Base-by-base conservation (phyloP, 2,797 vertebrate genomes). In the Sphenodon punctatus region DNA sequence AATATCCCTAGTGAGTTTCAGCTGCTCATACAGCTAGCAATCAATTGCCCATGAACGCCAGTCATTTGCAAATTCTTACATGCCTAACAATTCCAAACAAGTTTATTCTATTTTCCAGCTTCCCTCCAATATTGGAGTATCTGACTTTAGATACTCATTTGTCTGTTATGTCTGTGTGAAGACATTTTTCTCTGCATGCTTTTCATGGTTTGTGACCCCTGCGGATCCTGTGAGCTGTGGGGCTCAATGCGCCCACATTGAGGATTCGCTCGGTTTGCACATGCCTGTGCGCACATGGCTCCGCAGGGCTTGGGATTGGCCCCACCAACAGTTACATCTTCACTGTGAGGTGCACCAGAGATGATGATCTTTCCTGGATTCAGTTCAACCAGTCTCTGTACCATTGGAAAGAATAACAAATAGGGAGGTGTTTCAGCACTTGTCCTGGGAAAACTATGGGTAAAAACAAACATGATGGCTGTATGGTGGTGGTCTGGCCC, bases 311-410 rank as follows among this genome's bases (percentile, higher is more conserved):
- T n/a, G n/a, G n/a, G n/a, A n/a, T n/a, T n/a, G n/a, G n/a, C n/a
- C n/a, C n/a, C n/a, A n/a, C n/a, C n/a, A n/a, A 64, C 49, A 38
- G 8, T 22, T 23, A 22, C 11, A 66, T n/a, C 41, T 25, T 16
- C 7, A 34, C 80, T 38, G 56, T 48, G 27, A 78, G 76, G 75
- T 70, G 48, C 49, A 36, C 2, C 8, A 6, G 38, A 56, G 25
- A 73, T 67, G 82, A 79, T 36, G 70, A 55, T 66, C 59, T 56
- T 49, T 6, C 58, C 69, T 36, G 70, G 56, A 19, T 85, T 53
- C 56, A 30, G n/a, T 51, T 48, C 41, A 60, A 64, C 60, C 79
- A 88, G 84, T 61, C 78, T 56, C 58, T 68, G 51, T 2, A 1
- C 36, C 48, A 23, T 10, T 34, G 67, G 27, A 78, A 78, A 64